Conservation (phyloP, 2,888 invertebrate species). For the Sceliomorpha sp. region DNA sequence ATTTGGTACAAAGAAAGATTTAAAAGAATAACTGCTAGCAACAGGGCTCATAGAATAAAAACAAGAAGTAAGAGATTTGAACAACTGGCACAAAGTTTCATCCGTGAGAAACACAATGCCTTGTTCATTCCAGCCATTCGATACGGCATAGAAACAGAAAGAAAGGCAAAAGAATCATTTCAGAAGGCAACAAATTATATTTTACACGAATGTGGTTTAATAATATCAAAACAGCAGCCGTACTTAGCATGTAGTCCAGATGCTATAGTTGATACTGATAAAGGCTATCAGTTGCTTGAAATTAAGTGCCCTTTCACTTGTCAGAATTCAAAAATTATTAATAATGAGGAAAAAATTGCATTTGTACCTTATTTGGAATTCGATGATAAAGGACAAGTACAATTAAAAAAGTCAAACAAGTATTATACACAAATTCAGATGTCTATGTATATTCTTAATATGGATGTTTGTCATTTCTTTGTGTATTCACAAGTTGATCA, state of each 20-base stretch:
- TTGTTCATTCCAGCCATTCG: no score
- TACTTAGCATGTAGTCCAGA: constrained; percentile 35
- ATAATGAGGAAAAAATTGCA: neutral
- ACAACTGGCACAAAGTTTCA: neutral
- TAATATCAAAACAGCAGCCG: constrained; percentile 22
- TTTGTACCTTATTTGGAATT: constrained; percentile 13
- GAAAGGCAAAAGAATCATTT: no score
- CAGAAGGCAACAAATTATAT: constrained; percentile 2
- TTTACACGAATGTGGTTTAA: constrained; percentile 17
- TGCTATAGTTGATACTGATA: constrained; percentile 23
- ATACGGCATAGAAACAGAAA: no score
- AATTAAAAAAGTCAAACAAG: no score
- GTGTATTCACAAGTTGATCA: no score
- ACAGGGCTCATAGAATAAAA: constrained; percentile 14
- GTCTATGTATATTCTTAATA: no score
- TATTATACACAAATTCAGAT: no score
- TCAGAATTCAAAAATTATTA: constrained; percentile 26
- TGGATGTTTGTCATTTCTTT: no score
- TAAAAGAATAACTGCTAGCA: constrained; percentile 10
- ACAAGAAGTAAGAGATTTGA: no score
- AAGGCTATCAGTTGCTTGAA: constrained; percentile 13
- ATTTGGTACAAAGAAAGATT: constrained; percentile 5
- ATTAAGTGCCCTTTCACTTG: constrained; percentile 35
- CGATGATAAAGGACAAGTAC: neutral
- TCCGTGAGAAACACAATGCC: no score